These are phyloP conservation scores for Glossosoma conforme DNA, from an alignment of 1,140 invertebrate genomes.

Conservation along the genomic window DNA sequence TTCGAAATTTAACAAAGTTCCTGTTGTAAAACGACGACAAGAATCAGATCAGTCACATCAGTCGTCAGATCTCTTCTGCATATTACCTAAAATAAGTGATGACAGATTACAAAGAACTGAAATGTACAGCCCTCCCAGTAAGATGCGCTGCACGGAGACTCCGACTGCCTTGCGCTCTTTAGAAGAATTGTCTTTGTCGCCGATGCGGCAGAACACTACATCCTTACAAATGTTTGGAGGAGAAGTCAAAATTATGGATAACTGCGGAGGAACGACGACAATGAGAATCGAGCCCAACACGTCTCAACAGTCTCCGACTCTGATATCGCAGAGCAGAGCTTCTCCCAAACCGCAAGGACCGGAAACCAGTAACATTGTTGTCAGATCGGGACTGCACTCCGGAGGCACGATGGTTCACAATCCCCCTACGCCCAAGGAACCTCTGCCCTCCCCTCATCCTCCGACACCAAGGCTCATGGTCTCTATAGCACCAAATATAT, in stretches of 20 bases:
- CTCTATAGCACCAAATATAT: conserved; percentile 54
- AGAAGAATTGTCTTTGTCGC: conserved; percentile 51
- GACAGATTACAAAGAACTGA: conserved; percentile 35
- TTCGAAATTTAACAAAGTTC: conserved; percentile 9
- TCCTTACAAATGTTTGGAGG: conserved; percentile 72
- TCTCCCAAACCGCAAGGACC: conserved; percentile 44
- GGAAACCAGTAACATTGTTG: conserved; percentile 58
- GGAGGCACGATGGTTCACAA: conserved; percentile 69
- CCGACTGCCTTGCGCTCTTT: conserved; percentile 49
- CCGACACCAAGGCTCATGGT: conserved; percentile 55
- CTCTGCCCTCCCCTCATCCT: conserved; percentile 41
- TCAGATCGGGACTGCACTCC: conserved; percentile 67
- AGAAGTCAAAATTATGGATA: conserved; percentile 67
- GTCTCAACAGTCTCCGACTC: conserved; percentile 48
- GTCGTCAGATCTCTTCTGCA: conserved; percentile 16
- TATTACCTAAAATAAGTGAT: conserved; percentile 17
- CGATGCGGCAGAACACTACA: conserved; percentile 48
- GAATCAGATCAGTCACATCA: conserved; percentile 14
- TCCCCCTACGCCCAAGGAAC: conserved; percentile 49
- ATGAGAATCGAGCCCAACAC: conserved; percentile 63
- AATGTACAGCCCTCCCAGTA: conserved; percentile 48
- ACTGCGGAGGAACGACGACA: conserved; percentile 62
- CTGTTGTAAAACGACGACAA: conserved; percentile 11
- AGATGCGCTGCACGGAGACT: conserved; percentile 50
- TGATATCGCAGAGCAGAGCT: conserved; percentile 46